phyloP scores from a whole-genome alignment of 1,140 invertebrate species.

The Drosophila biarmipes region DNA sequence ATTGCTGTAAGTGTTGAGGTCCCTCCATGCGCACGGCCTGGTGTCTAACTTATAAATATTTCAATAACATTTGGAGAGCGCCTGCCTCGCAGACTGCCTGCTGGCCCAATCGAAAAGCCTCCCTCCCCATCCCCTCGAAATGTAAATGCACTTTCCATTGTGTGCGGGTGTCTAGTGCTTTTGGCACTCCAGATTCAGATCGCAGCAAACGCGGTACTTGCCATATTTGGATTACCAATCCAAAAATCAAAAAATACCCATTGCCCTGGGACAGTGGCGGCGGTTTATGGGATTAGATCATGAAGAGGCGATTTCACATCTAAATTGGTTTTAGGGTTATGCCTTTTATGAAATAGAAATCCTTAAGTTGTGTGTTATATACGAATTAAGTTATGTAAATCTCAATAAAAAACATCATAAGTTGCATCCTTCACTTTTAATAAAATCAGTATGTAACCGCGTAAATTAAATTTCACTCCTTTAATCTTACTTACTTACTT shows the following conservation, averaged over 20 bases:
- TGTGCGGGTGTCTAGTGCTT: slow-evolving; percentile 76
- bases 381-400: no score
- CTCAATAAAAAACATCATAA: no score
- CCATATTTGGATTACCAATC: slow-evolving; percentile 70
- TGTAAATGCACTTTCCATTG: slow-evolving; percentile 82
- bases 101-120: slow-evolving; percentile 18
- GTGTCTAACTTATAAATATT: slow-evolving; percentile 83
- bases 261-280: neutral
- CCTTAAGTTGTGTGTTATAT: no score
- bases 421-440: no score
- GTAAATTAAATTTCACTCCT: no score
- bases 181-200: slow-evolving; percentile 63
- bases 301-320: neutral
- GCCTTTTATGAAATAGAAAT: no score
- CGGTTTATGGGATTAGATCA: slow-evolving; percentile 21
- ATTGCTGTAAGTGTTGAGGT: slow-evolving; percentile 79
- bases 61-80: slow-evolving; percentile 82
- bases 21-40: slow-evolving; percentile 41
- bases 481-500: no score
- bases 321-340: neutral
- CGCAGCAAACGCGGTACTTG: slow-evolving; percentile 48
- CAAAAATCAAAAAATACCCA: slow-evolving; percentile 40
- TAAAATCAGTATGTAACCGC: no score
- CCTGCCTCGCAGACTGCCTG: slow-evolving; percentile 33
- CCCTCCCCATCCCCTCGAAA: slow-evolving; percentile 24